Percentiles rank a stretch among this genome's conserved stretches.
phyloP scores from a whole-genome alignment of 1,140 invertebrate genomes.

The Eurosta solidaginis region DNA sequence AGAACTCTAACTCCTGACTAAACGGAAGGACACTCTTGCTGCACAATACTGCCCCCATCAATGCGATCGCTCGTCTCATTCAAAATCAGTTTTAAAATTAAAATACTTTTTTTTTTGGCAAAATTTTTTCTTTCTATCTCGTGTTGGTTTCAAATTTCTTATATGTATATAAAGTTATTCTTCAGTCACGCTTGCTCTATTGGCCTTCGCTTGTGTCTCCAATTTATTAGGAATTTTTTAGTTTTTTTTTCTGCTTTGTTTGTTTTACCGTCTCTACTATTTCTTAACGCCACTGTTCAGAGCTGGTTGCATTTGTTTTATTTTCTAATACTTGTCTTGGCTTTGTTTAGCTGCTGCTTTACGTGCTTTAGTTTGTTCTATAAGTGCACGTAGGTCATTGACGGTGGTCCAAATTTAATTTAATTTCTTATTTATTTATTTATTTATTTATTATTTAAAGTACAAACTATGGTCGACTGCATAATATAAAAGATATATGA shows the following conservation, averaged over 20 bases:
- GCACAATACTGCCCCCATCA: no score
- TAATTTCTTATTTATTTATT: not conserved
- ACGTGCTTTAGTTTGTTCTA: conserved; percentile 10
- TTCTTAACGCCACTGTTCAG: not conserved
- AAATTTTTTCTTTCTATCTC: not conserved
- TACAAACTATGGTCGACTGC: no score
- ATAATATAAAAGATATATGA: no score
- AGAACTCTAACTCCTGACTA: no score
- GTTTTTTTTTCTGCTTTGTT: not conserved
- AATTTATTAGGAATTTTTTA: no score
- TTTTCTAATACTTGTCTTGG: not conserved
- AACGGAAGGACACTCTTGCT: no score
- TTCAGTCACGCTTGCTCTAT: not conserved
- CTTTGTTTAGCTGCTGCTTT: not conserved
- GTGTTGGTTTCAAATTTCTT: not conserved
- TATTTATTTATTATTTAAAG: no score
- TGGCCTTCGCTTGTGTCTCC: not conserved
- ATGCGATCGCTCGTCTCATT: no score
- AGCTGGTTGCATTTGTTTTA: not conserved
- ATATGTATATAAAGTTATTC: not conserved
- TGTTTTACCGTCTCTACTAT: not conserved
- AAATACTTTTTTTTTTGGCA: not conserved
- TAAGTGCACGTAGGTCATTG: not conserved
- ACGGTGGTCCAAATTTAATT: not conserved
- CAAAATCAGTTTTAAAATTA: no score